Conservation (phyloP, 2,888 invertebrate species). For the Amaurobius ferox region DNA sequence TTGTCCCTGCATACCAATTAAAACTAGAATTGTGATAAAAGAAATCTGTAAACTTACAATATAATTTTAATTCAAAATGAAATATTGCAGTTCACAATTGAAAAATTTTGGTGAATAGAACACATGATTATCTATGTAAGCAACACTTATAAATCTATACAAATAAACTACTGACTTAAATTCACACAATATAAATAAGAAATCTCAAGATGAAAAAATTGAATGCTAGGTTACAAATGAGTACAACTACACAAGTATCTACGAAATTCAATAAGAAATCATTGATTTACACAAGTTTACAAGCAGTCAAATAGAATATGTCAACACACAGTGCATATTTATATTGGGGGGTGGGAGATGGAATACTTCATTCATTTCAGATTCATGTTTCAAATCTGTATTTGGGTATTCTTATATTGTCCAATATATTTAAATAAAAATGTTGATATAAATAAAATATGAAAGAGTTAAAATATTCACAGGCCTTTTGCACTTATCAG, state of each 20-base stretch:
- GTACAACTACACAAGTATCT: conserved; percentile 3
- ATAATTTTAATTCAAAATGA: too few species aligned
- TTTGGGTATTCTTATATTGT: too few species aligned
- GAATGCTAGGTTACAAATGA: background rate
- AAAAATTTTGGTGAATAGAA: conserved; percentile 9
- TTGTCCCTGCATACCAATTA: too few species aligned
- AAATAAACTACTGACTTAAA: background rate
- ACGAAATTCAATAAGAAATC: background rate
- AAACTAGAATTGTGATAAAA: too few species aligned
- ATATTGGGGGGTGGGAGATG: too few species aligned
- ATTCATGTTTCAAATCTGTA: too few species aligned
- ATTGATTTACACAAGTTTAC: background rate
- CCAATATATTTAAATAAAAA: too few species aligned
- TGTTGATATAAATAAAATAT: too few species aligned
- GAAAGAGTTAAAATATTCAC: too few species aligned
- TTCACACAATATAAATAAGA: background rate
- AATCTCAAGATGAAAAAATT: background rate
- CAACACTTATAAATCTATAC: background rate
- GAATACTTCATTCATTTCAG: too few species aligned
- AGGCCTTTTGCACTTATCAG: too few species aligned
- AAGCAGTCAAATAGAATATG: background rate
- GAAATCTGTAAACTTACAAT: too few species aligned
- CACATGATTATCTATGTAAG: background rate
- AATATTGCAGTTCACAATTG: conserved; percentile 4
- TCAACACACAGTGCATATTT: background rate